These are phyloP conservation scores for Lasioglossum vierecki DNA, from an alignment of 2,888 invertebrate genomes.

Conservation along the genomic window DNA sequence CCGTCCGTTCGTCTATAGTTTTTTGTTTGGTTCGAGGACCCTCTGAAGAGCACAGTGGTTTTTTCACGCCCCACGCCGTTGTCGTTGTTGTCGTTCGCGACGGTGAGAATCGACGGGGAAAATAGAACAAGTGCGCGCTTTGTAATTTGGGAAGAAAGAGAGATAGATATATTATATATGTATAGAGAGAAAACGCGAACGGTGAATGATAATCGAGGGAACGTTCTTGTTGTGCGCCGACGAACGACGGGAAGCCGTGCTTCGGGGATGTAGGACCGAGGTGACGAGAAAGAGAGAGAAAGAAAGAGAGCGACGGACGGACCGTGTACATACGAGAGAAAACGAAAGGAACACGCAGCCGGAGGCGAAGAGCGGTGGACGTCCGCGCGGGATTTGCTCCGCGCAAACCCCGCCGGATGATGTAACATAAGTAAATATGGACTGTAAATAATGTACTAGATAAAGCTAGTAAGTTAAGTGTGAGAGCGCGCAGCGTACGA, in stretches of 20 bases:
- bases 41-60: slow-evolving; percentile 7
- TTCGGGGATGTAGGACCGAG: slow-evolving; percentile 15
- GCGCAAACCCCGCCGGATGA: slow-evolving; percentile 79
- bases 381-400: slow-evolving; percentile 79
- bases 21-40: neutral
- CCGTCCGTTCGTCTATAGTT: neutral
- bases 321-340: slow-evolving; percentile 33
- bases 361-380: slow-evolving; percentile 73
- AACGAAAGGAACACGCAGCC: slow-evolving; percentile 58
- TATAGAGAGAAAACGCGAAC: neutral
- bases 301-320: slow-evolving; percentile 24
- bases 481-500: slow-evolving; percentile 68
- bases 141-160: neutral
- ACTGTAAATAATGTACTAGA: slow-evolving; percentile 84
- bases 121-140: slow-evolving; percentile 45
- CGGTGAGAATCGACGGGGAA: slow-evolving; percentile 25
- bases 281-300: neutral
- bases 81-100: slow-evolving; percentile 43
- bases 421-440: slow-evolving; percentile 84
- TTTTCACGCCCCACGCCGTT: neutral
- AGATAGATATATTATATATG: neutral
- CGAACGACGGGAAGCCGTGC: slow-evolving; percentile 23
- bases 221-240: slow-evolving; percentile 33
- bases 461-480: slow-evolving; percentile 79
- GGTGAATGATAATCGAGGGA: slow-evolving; percentile 14